Base-by-base conservation (phyloP, 2,888 invertebrate species). In the Drosophila bunnanda region DNA sequence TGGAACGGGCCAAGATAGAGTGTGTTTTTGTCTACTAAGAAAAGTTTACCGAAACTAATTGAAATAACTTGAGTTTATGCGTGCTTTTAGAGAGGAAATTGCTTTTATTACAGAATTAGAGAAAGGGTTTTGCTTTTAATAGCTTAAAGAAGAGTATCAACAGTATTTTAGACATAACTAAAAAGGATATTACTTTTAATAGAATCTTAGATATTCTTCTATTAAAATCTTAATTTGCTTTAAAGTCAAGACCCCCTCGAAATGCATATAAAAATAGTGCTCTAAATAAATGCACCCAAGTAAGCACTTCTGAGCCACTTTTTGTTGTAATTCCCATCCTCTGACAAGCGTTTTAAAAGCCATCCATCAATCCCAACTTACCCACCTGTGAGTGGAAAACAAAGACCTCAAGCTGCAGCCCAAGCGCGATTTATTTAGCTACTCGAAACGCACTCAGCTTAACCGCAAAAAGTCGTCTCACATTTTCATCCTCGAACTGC, bases 391-490 rank as follows among this genome's bases (percentile, higher is more conserved):
- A 48, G 66, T 48, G 9, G 32, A 28, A 39, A 68, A 67, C 68
- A 67, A 48, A 48, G 67, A 55, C 56, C 46, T 67, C 44, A 46
- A 20, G 55, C 36, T 17, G 20, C 10, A 55, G 38, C 39, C 25
- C 38, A 34, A 20, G 15, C 50, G 32, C 68, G 66, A 68, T 67
- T 67, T 67, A 67, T 68, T 56, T 55, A 68, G 66, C 68, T 67
- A 67, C 68, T 67, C 68, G 46, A 67, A 67, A 68, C 55, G 55
- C 68, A 67, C 66, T 67, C 55, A 67, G 66, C 46, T 67, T 68
- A 67, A 68, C 66, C 68, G 68, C 68, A 67, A 67, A 39, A 55
- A 67, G 66, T 67, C 68, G 32, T 46, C 68, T 67, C 46, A 30
- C 48, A 68, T 67, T 67, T 68, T 56, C 39, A 67, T 67, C 36